Evolutionary conservation across 53 echinoderm and acorn worm genomes (phyloP), one percentile per base, ranked within the genome.

Genomic region (Luidia sarsii): DNA sequence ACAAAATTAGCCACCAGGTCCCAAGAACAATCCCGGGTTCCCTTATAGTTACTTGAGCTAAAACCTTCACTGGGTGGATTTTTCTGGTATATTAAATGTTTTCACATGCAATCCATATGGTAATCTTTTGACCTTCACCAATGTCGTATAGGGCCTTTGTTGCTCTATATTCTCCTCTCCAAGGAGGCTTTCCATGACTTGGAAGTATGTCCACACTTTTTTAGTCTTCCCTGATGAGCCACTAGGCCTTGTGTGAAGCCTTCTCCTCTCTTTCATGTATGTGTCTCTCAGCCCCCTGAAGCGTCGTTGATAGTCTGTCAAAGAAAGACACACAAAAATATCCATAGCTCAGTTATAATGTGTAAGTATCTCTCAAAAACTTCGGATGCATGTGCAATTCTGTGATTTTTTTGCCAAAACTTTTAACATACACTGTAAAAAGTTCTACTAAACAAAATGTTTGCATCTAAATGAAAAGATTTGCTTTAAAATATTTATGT

Each of bases 221-320:
- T 19, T 60, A 9, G 29, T 24, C 30, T 28, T 25, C 8, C 60
- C 60, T 28, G 29, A 25, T 60, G 60, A 4, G 6, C 60, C 60
- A 60, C 60, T 60, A 8, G 32, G 29, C 29, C 30, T 29, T 18
- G 60, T 28, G 4, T 60, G 25, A 2, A 60, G 28, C 16, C 32
- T 60, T 18, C 31, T 60, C 16, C 29, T 60, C 29, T 60, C 60
- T 29, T 60, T 60, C 60, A 60, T 60, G 60, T 60, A 60, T 9
- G 60, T 60, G 31, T 60, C 60, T 18, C 32, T 23, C 29, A 60
- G 18, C 5, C 60, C 60, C 16, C 16, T 60, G 32, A 60, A 60
- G 6, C 60, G 60, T 30, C 18, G 6, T 16, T 60, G 60, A 18
- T 32, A 60, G 5, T 60, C 60, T 60, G 60, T 60, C 7, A 60